Base-by-base conservation (phyloP, 1,140 invertebrate genomes). In the Matsumurasca onukii region DNA sequence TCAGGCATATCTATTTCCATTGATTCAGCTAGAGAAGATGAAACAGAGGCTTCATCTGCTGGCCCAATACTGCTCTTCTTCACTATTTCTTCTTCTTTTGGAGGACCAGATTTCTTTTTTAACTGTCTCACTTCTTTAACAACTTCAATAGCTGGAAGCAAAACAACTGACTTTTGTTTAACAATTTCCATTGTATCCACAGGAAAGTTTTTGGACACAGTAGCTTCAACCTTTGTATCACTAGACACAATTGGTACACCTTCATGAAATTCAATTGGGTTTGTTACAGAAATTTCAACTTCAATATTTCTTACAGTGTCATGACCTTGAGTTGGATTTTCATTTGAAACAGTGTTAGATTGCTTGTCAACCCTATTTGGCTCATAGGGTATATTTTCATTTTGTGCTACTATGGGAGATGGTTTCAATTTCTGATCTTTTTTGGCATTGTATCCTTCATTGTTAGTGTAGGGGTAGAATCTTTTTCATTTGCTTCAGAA, bases 21-120 rank as follows among this genome's bases (percentile, higher is more conserved):
- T 3, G 86, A 87, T 72, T 88, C 86, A n/a, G 79, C 82, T 49
- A 88, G 77, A 68, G 83, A 84, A 62, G 85, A 83, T 29, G 79
- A 77, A n/a, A 81, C 59, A 1, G 83, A 84, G 69, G 70, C 74
- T 59, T 75, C 74, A 71, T 76, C 74, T 30, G 63, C 48, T 20
- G 61, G 39, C 1, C 24, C 25, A 66, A 29, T 22, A 52, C 66
- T 63, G 1, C 17, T 45, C 63, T 63, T 68, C 13, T 68, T 31
- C 45, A 57, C 57, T n/a, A 3, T 52, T 20, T 61, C 39, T 25
- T 25, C 48, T 20, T 55, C 61, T 31, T 55, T 62, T 68, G 67
- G 39, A 24, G 31, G 48, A 1, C 15, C 51, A n/a, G 12, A 34
- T 31, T 67, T 52, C 34, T 51, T 62, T 48, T 48, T 63, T 49